Evolutionary conservation across 2,888 invertebrate genomes (phyloP).

Genomic region (Cabera pusaria): DNA sequence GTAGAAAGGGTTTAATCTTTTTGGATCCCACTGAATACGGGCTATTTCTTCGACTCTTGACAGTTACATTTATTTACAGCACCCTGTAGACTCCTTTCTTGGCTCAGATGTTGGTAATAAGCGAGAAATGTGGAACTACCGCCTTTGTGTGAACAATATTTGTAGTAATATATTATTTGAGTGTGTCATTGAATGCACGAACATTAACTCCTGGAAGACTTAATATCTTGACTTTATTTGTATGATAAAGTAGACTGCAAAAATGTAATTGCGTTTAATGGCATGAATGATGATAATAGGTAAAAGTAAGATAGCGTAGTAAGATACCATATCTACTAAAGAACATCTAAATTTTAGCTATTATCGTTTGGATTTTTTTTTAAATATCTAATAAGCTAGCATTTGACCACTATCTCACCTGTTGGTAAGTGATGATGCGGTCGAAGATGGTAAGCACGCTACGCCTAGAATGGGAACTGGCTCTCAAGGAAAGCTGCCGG

Average conservation of each 20-base stretch:
- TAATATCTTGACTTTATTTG: conserved; percentile 59
- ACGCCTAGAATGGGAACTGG: no score
- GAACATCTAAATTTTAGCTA: no score
- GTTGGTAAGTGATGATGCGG: no score
- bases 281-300: no score
- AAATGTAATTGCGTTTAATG: conserved; percentile 2
- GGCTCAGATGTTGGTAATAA: conserved; percentile 29
- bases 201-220: conserved; percentile 49
- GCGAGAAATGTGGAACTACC: conserved; percentile 36
- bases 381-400: no score
- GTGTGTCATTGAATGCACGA: conserved; percentile 49
- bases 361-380: no score
- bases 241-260: conserved; percentile 5
- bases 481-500: no score
- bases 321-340: no score
- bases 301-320: no score
- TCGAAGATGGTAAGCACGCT: no score
- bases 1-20: no score
- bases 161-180: conserved; percentile 44
- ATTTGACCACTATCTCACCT: no score
- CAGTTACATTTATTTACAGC: conserved; percentile 75
- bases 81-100: conserved; percentile 53
- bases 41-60: conserved; percentile 62
- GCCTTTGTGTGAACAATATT: conserved; percentile 45
- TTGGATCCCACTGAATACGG: conserved; percentile 44